Evolutionary conservation across 1,140 invertebrate species (phyloP).

Genomic region (Trinorchestia longiramus): DNA sequence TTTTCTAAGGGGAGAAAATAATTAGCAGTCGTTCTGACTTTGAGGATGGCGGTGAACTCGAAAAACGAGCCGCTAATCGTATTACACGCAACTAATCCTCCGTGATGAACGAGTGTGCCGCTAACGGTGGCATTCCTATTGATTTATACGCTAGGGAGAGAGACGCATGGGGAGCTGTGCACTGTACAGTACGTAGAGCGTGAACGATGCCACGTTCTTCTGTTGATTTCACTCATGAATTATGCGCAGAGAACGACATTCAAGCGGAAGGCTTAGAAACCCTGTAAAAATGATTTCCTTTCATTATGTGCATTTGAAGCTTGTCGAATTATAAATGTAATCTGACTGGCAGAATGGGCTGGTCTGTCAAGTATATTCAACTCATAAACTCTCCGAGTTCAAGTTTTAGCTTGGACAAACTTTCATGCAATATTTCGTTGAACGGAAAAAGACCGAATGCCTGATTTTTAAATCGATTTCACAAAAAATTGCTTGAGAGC

Average conservation of each 20-base stretch:
- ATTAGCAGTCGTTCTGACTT: constrained; percentile 13
- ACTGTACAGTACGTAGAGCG: background rate
- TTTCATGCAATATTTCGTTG: no score
- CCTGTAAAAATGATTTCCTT: no score
- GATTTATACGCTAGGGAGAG: background rate
- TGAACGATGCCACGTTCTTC: background rate
- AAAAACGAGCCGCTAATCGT: constrained; percentile 14
- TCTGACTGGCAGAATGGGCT: no score
- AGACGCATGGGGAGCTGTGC: background rate
- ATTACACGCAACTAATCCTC: constrained; percentile 4
- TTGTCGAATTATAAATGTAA: no score
- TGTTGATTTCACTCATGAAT: background rate
- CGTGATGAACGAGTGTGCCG: constrained; percentile 22
- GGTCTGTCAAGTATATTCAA: no score
- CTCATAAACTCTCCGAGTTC: no score
- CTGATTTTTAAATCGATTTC: no score
- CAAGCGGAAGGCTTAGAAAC: no score
- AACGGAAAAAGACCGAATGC: no score
- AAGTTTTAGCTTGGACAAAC: no score
- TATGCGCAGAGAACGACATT: background rate
- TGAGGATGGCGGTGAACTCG: constrained; percentile 17
- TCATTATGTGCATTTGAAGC: no score
- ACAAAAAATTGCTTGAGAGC: no score
- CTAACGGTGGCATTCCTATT: constrained; percentile 27
- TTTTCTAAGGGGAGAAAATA: background rate